Evolutionary conservation across 2,797 vertebrate genomes (phyloP), one percentile per base, ranked within the genome.

Genomic region (Eutrigla gurnardus): DNA sequence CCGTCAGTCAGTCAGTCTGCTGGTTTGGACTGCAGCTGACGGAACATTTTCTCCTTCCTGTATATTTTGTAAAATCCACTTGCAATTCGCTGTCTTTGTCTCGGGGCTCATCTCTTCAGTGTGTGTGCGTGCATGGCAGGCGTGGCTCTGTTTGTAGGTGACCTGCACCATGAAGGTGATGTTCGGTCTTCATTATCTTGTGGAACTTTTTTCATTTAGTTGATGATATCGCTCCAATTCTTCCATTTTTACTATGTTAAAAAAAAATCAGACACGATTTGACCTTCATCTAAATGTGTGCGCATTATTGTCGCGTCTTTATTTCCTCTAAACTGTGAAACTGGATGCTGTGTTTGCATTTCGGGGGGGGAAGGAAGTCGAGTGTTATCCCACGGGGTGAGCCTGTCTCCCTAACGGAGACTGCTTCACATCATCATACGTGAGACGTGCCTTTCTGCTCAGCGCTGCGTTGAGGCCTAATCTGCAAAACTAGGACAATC

Each of bases 11-110:
- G 70, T 25, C 73, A 9, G 87, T 91, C 93, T 90, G 93, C 93
- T 78, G 93, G 94, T 79, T 46, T 92, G 74, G 93, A 90, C 90
- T 73, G 76, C 40, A 54, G 65, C 86, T 66, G 73, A 70, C 17
- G 39, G 64, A 59, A 69, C 2, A 0, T 45, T 32, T 46, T 72
- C 73, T 66, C 40, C 35, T 53, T 17, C 40, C 25, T 92, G 88
- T 91, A 85, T 36, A 87, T 93, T 84, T 71, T 91, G 85, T 93
- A 81, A 69, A 85, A 62, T 50, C 13, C 53, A 54, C 83, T 54
- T 69, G 15, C 55, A 70, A 25, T 80, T 77, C 18, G 6, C 47
- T 70, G 53, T 83, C 46, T 62, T 73, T 61, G 83, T 85, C 60
- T 80, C 4, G 52, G 86, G 70, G 82, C 61, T 46, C 14, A 58